Base-by-base conservation (phyloP, 2,888 invertebrate species). In the Caenorhabditis drosophilae region DNA sequence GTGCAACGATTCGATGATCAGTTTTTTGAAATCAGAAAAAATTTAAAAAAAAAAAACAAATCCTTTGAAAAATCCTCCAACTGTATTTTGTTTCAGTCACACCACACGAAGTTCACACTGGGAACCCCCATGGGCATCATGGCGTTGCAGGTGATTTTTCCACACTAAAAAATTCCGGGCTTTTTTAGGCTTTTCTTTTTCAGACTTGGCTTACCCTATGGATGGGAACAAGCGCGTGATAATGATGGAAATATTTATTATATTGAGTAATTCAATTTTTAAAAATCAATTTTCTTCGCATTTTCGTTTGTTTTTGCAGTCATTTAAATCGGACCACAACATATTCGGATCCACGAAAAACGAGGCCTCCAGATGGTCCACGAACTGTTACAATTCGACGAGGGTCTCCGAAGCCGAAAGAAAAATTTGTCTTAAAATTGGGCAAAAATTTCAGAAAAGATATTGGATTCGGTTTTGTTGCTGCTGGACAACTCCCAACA, bases 401-500 rank as follows among this genome's bases (percentile, higher is more conserved):
- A 41, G 90, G 91, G 76, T n/a, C n/a, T n/a, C n/a, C n/a, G n/a
- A n/a, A n/a, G n/a, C n/a, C n/a, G n/a, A n/a, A n/a, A n/a, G n/a
- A n/a, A n/a, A n/a, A n/a, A n/a, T n/a, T n/a, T n/a, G n/a, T n/a
- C n/a, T n/a, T n/a, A n/a, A n/a, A n/a, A n/a, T n/a, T n/a, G n/a
- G n/a, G n/a, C n/a, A n/a, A n/a, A n/a, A n/a, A n/a, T n/a, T n/a
- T n/a, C n/a, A n/a, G n/a, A n/a, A 52, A 55, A 0, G 89, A 90
- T 54, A 88, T 92, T 67, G 93, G 93, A 0, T 94, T 93, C 84
- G 94, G 94, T 1, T 94, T 94, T 85, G 93, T 94, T n/a, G 93
- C 93, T 0, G 93, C 94, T 15, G 92, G 92, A 35, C 93, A 94
- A 85, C 89, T 90, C 78, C 94, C 94, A 0, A 93, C 93, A 47